These are phyloP conservation scores for Platycheirus albimanus DNA, from an alignment of 2,888 invertebrate genomes.

Conservation along the genomic window DNA sequence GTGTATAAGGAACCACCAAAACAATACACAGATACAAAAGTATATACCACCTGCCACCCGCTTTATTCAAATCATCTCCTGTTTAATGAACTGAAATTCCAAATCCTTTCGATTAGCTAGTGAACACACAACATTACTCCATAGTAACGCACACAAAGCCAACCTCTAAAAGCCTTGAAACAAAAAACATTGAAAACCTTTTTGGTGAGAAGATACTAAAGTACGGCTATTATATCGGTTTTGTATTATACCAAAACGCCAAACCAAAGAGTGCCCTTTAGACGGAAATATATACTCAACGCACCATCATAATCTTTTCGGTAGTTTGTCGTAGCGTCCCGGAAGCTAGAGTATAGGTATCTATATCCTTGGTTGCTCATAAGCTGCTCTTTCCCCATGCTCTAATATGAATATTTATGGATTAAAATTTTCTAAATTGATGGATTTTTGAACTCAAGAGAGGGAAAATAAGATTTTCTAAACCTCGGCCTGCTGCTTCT, in stretches of 20 bases:
- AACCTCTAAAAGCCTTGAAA: slow-evolving; percentile 33
- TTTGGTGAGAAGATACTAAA: slow-evolving; percentile 43
- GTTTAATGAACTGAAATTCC: too few species aligned
- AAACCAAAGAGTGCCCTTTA: too few species aligned
- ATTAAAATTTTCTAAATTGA: slow-evolving; percentile 67
- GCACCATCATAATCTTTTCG: background rate
- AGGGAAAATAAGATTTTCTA: slow-evolving; percentile 41
- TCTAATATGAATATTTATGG: slow-evolving; percentile 62
- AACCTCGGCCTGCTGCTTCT: background rate
- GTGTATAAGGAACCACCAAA: too few species aligned
- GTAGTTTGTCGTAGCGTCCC: background rate
- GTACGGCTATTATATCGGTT: background rate
- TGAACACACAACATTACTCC: too few species aligned
- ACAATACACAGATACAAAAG: too few species aligned
- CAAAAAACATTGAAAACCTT: slow-evolving; percentile 53
- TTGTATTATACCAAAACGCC: too few species aligned
- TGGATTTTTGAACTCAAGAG: slow-evolving; percentile 57
- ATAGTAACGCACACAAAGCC: too few species aligned
- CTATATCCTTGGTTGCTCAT: background rate
- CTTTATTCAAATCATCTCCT: too few species aligned
- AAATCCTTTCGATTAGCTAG: too few species aligned
- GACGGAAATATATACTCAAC: too few species aligned
- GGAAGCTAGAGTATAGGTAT: too few species aligned
- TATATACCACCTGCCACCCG: too few species aligned
- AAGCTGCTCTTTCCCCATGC: background rate